Evolutionary conservation across 2,113 vertebrate species (phyloP).

Genomic region (Malurus elegans): DNA sequence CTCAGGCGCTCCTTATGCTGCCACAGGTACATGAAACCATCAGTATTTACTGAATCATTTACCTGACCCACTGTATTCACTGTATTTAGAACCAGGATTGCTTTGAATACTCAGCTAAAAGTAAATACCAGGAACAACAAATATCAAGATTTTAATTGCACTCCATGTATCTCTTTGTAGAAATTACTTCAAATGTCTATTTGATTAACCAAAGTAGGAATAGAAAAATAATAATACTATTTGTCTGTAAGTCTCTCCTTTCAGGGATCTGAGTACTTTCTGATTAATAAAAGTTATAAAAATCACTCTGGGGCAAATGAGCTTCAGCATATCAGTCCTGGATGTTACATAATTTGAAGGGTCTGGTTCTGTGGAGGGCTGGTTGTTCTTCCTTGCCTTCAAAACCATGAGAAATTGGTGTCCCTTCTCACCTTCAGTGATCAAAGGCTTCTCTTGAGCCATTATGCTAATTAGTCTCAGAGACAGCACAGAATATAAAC

Average conservation of each 20-base stretch:
- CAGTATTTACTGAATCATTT: neutral
- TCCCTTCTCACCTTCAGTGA: neutral
- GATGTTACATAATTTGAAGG: neutral
- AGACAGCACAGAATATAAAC: neutral
- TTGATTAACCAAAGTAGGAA: neutral
- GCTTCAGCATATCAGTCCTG: neutral
- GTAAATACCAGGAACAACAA: neutral
- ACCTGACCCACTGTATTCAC: neutral
- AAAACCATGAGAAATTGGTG: neutral
- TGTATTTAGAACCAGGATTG: neutral
- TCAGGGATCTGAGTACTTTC: neutral
- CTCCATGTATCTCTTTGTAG: neutral
- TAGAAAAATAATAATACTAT: neutral
- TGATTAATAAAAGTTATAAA: neutral
- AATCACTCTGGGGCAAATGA: neutral
- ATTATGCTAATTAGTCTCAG: neutral
- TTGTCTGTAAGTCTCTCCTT: neutral
- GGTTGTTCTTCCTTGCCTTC: neutral
- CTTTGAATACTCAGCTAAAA: neutral
- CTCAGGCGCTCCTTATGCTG: fast-evolving
- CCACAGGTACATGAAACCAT: neutral
- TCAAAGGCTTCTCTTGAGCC: neutral
- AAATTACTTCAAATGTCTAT: neutral
- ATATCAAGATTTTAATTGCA: neutral
- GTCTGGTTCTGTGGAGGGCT: neutral